Conservation (phyloP, 92 coral and sea anemone species). For the Nematostella vectensis region DNA sequence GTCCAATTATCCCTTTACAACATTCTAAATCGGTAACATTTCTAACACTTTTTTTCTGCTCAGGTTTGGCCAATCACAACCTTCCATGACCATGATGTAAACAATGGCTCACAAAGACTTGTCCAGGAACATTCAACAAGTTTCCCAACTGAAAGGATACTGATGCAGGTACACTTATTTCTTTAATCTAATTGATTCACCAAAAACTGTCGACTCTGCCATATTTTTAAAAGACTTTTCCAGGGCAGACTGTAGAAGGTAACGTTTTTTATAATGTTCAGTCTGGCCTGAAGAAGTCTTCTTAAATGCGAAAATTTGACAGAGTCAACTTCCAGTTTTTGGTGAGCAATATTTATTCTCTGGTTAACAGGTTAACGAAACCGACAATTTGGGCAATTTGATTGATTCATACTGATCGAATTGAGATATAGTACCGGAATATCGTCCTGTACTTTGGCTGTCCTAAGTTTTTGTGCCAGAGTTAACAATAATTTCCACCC, state of each 20-base stretch:
- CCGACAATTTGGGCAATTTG: too few species aligned
- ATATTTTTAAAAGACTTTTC: neutral
- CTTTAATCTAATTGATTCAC: neutral
- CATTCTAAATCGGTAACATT: neutral
- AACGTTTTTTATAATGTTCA: too few species aligned
- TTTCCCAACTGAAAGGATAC: slow-evolving; percentile 52
- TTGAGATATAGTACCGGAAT: too few species aligned
- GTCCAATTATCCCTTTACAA: neutral
- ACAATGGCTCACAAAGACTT: slow-evolving; percentile 52
- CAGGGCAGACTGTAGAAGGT: neutral
- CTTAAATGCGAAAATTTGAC: neutral
- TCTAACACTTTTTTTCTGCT: neutral
- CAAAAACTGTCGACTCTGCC: neutral
- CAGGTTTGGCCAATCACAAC: slow-evolving; percentile 72
- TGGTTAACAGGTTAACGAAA: too few species aligned
- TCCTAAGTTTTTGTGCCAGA: too few species aligned
- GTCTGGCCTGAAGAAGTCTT: too few species aligned
- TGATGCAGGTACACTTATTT: slow-evolving; percentile 45
- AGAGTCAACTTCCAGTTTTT: too few species aligned
- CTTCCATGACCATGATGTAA: slow-evolving; percentile 70
- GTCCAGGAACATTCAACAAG: slow-evolving; percentile 62
- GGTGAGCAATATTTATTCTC: too few species aligned
- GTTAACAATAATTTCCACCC: too few species aligned
- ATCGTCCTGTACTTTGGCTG: too few species aligned
- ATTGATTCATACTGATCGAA: neutral